Base-by-base conservation (phyloP, 1,140 invertebrate species). In the Harlomillsia oculata region DNA sequence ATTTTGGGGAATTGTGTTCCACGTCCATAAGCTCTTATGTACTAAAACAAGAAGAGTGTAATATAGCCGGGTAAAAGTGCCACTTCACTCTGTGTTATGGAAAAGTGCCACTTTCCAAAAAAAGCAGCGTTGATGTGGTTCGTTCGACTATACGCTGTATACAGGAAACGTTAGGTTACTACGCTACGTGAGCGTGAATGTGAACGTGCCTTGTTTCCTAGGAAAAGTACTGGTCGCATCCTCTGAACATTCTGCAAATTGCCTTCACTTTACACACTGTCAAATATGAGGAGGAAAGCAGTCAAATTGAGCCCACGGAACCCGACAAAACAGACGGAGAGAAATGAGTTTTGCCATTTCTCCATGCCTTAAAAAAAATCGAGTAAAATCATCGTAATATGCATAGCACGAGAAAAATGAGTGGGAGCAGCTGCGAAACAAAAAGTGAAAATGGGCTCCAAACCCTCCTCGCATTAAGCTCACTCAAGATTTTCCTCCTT, bases 361-460 rank as follows among this genome's bases (percentile, higher is more conserved):
- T 28, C 16, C 29, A 25, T 46, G 30, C 45, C 34, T 48, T 48
- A 30, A 48, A 51, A 58, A 58, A 56, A 58, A 51, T 41, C 39
- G 56, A 58, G 56, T 45, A 51, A 45, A 53, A 49, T 59, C 32
- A 57, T 50, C 29, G 23, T 52, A 43, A 59, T 59, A 59, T 59
- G 44, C 46, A 56, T 49, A 50, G 30, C 26, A 34, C 25, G 18
- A 57, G 53, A 63, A 54, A 63, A 63, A 63, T 58, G 55, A 56
- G 61, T 46, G 56, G 56, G 53, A 63, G 61, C 61, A 63, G 61
- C 56, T 63, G 61, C 41, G 49, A 56, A 45, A 52, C 44, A 56
- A 59, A 58, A 51, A 59, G 56, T 63, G 56, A 53, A 56, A 63
- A 59, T 63, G 56, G 52, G 56, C 46, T 59, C 41, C 50, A 46